Percentiles rank a stretch among this genome's conserved stretches.
Evolutionary conservation across 2,888 invertebrate species (phyloP).

Genomic region (Stegophylla sp.): DNA sequence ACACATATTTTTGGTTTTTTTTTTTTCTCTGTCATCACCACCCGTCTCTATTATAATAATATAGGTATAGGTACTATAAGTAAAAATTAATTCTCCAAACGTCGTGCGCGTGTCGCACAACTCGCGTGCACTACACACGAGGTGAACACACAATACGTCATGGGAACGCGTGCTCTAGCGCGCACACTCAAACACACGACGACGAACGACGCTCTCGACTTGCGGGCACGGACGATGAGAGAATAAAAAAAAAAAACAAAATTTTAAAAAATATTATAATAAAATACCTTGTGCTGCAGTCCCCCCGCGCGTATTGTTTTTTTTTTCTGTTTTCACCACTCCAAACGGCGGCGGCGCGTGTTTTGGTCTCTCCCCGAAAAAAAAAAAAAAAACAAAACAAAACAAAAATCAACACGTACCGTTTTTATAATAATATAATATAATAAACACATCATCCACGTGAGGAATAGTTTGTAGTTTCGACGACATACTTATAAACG

Average conservation of each 20-base stretch:
- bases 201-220: conserved; percentile 6
- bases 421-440: neutral
- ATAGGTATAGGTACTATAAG: no score
- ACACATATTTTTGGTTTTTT: conserved; percentile 28
- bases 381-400: neutral
- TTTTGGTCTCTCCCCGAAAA: conserved; percentile 17
- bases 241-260: conserved; percentile 10
- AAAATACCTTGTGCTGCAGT: conserved; percentile 8
- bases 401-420: no score
- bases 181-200: neutral
- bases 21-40: conserved; percentile 7
- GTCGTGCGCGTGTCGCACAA: conserved; percentile 37
- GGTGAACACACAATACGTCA: neutral
- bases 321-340: neutral
- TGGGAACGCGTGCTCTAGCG: no score
- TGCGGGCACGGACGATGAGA: conserved; percentile 19
- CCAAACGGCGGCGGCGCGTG: conserved; percentile 3
- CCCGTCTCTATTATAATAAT: conserved; percentile 10
- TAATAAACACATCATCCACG: neutral
- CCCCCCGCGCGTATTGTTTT: neutral
- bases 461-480: no score
- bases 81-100: conserved; percentile 49
- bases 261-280: no score
- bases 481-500: conserved; percentile 31
- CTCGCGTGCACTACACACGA: neutral